These are phyloP conservation scores for Conus betulinus DNA, from an alignment of 1,140 invertebrate genomes.

Conservation along the genomic window DNA sequence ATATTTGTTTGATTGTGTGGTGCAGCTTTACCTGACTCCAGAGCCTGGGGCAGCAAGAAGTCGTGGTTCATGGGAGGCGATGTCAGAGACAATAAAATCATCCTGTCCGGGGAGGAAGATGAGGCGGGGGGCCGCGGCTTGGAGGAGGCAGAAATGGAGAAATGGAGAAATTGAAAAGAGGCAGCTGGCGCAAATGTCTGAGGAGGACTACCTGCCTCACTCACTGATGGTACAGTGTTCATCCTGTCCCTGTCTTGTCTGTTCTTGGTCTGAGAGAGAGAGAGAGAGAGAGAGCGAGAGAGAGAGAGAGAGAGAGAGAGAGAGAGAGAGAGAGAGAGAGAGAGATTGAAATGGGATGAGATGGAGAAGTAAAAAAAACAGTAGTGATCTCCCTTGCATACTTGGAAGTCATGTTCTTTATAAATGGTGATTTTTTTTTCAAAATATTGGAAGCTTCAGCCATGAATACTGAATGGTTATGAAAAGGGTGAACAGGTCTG, in stretches of 20 bases:
- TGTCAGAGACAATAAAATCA: conserved; percentile 89
- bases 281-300: not conserved
- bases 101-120: conserved; percentile 72
- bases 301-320: no score
- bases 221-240: not conserved
- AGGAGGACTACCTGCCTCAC: conserved; percentile 82
- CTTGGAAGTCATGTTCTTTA: no score
- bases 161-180: conserved; percentile 87
- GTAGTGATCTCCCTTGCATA: not conserved
- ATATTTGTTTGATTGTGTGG: conserved; percentile 1
- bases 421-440: no score
- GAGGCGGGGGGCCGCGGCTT: conserved; percentile 84
- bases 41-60: conserved; percentile 91
- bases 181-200: conserved; percentile 86
- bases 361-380: not conserved
- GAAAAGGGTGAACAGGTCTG: no score
- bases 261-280: not conserved
- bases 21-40: conserved; percentile 83
- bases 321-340: not conserved
- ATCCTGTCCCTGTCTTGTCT: not conserved
- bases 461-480: no score
- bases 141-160: conserved; percentile 91
- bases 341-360: not conserved
- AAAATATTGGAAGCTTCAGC: no score
- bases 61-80: conserved; percentile 89